Evolutionary conservation across 2,797 vertebrate genomes (phyloP).

Genomic region (Oreonectes daqikongensis): DNA sequence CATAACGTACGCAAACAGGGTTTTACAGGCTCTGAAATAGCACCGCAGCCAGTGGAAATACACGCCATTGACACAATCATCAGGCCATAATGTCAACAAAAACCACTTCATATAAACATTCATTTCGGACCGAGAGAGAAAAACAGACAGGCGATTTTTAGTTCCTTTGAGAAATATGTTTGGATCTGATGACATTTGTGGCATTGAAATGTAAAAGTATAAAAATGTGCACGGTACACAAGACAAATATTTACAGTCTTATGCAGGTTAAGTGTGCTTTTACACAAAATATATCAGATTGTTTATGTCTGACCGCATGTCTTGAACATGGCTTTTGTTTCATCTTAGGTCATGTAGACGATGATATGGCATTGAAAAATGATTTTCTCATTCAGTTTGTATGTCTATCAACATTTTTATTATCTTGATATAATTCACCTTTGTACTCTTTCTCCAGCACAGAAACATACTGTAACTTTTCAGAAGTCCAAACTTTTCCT

Average conservation of each 20-base stretch:
- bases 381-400: no score
- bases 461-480: conserved; percentile 22
- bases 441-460: background rate
- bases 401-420: background rate
- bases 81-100: conserved; percentile 43
- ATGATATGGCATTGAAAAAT: no score
- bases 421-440: background rate
- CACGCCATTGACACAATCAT: conserved; percentile 38
- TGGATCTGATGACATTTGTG: conserved; percentile 25
- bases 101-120: conserved; percentile 42
- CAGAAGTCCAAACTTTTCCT: conserved; percentile 24
- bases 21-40: conserved; percentile 41
- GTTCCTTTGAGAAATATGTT: conserved; percentile 30
- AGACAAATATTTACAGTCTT: conserved; percentile 23
- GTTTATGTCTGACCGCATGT: background rate
- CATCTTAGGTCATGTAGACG: no score
- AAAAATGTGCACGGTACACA: conserved; percentile 3
- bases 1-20: conserved; percentile 37
- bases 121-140: conserved; percentile 12
- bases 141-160: conserved; percentile 29
- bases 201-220: background rate
- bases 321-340: no score
- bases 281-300: conserved; percentile 16
- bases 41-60: conserved; percentile 36
- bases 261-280: conserved; percentile 9